phyloP scores from a whole-genome alignment of 2,797 vertebrate species.

The Tympanoctomys barrerae region DNA sequence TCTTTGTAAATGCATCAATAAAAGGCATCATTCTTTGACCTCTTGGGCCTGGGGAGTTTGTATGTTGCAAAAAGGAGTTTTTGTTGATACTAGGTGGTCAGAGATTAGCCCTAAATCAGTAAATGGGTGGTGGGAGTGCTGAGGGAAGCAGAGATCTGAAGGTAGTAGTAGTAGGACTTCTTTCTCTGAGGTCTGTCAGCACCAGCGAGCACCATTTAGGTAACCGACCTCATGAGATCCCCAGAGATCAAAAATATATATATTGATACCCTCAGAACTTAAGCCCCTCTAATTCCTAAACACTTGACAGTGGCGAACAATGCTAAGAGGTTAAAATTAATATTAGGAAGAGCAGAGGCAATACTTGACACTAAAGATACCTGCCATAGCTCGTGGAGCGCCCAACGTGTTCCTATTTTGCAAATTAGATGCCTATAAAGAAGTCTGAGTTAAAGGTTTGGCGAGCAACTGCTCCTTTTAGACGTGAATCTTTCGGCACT shows the following conservation, averaged over 20 bases:
- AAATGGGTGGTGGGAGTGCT: background rate
- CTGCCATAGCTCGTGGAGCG: background rate
- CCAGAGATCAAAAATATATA: background rate
- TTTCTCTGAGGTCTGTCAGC: background rate
- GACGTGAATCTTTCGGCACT: constrained; percentile 79
- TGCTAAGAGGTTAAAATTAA: constrained; percentile 52
- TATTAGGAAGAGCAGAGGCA: background rate
- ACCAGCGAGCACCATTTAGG: background rate
- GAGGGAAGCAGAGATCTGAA: background rate
- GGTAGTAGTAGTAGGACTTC: background rate
- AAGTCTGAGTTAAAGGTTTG: background rate
- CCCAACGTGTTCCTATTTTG: background rate
- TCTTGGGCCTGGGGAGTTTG: constrained; percentile 21
- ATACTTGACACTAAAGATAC: background rate
- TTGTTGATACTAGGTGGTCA: background rate
- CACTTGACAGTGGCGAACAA: constrained; percentile 21
- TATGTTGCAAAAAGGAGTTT: background rate
- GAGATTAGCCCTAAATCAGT: background rate
- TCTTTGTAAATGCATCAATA: constrained; percentile 77
- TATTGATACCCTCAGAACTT: background rate
- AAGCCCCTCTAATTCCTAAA: background rate
- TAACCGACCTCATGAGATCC: background rate
- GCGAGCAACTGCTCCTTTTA: background rate
- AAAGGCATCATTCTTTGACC: constrained; percentile 56
- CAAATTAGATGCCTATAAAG: constrained; percentile 31